Base-by-base conservation (phyloP, 2,113 vertebrate genomes). In the Python bivittatus region DNA sequence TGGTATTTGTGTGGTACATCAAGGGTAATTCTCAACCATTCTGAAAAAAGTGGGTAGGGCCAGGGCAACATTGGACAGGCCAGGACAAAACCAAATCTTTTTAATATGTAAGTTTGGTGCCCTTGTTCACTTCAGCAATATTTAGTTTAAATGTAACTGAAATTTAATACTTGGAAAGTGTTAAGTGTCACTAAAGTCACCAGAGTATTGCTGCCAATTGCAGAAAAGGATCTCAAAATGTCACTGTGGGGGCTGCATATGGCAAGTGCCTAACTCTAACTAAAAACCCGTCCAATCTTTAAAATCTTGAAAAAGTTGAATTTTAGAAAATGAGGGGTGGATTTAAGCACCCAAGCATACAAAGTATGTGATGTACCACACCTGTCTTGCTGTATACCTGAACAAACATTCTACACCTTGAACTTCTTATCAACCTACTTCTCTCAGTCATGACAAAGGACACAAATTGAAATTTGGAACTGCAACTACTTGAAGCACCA, bases 401-500 rank as follows among this genome's bases (percentile, higher is more conserved):
- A 38, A n/a, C 85, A 87, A 25, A 88, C 6, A 17, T 72, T 57
- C 33, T 56, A 17, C 33, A 38, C 44, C 54, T 84, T 15, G 33
- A 72, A 44, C 23, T 72, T 87, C 27, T 88, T 27, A n/a, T 56
- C 68, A 92, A 57, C 53, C 54, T 83, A 84, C 53, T 11, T 93
- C 86, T 57, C 9, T 95, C 93, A 95, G 91, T 27, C 48, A 96
- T 93, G 95, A 95, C 94, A 92, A 61, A 87, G 48, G 89, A 95
- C 89, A 93, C 88, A 95, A 93, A 93, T 22, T 52, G 88, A 93
- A 92, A 97, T 97, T 96, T 95, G 61, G 92, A 97, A 93, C 20
- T 86, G 90, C n/a, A 88, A 93, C 97, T 95, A 91, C 88, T 85
- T 0, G 20, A 94, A 96, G 97, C 96, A 97, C 95, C 86, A 38